Conservation (phyloP, 2,797 vertebrate species). For the Scyliorhinus canicula region DNA sequence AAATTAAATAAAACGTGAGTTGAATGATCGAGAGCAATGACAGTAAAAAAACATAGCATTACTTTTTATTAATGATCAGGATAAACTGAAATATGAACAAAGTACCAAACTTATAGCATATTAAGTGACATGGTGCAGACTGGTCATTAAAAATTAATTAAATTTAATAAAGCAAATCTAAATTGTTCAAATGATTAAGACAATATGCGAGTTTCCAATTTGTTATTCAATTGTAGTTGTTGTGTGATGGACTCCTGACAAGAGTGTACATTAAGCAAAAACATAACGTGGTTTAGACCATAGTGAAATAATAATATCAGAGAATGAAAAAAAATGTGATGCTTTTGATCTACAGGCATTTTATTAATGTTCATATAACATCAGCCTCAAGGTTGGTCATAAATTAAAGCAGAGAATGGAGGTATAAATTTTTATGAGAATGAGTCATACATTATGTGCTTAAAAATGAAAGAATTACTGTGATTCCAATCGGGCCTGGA, state of each 20-base stretch:
- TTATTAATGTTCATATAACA: constrained; percentile 99
- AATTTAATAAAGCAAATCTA: constrained; percentile 61
- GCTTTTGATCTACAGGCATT: constrained; percentile 87
- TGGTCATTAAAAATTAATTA: constrained; percentile 84
- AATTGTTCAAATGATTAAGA: constrained; percentile 68
- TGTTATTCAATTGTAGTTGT: constrained; percentile 86
- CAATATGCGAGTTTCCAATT: constrained; percentile 73
- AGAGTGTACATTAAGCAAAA: constrained; percentile 52
- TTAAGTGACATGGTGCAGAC: constrained; percentile 70
- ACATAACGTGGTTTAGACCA: constrained; percentile 51
- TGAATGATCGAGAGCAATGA: constrained; percentile 32
- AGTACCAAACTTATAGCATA: constrained; percentile 70
- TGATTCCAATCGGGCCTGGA: constrained; percentile 59
- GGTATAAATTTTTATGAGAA: constrained; percentile 96
- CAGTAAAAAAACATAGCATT: constrained; percentile 29
- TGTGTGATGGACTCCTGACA: constrained; percentile 71
- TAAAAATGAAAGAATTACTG: constrained; percentile 88
- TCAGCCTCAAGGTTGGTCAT: constrained; percentile 84
- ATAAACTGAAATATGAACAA: constrained; percentile 34
- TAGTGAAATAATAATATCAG: constrained; percentile 69
- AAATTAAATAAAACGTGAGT: constrained; percentile 18
- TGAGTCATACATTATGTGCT: constrained; percentile 87
- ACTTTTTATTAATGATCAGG: constrained; percentile 36
- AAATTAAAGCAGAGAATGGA: constrained; percentile 89
- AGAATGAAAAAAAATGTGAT: constrained; percentile 69